Evolutionary conservation across 2,113 vertebrate genomes (phyloP).

Genomic region (Tauraco erythrolophus): DNA sequence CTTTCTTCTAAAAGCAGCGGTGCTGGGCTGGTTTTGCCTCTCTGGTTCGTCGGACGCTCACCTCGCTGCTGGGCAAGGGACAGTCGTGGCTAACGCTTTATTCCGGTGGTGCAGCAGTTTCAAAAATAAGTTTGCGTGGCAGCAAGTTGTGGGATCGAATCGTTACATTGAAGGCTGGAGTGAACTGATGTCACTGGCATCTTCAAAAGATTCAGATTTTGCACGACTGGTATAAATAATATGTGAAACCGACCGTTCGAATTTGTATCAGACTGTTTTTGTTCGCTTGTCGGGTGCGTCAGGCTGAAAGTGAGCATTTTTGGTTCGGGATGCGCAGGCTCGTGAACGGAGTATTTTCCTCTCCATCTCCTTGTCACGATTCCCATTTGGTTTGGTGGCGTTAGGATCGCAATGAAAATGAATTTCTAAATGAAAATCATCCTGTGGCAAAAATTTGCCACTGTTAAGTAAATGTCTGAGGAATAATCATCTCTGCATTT

Average conservation of each 20-base stretch:
- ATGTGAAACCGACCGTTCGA: not conserved
- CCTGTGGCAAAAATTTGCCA: not conserved
- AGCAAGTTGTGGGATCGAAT: not conserved
- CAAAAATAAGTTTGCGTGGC: not conserved
- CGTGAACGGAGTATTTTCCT: not conserved
- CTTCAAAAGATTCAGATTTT: not conserved
- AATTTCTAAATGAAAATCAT: not conserved
- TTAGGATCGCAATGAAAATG: not conserved
- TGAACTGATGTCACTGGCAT: not conserved
- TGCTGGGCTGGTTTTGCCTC: not conserved
- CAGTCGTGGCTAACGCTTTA: not conserved
- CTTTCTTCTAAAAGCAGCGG: not conserved
- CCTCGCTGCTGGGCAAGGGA: not conserved
- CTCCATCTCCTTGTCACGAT: not conserved
- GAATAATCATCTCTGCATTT: not conserved
- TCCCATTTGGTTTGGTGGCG: not conserved
- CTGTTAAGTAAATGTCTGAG: not conserved
- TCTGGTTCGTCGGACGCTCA: not conserved
- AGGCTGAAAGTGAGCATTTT: not conserved
- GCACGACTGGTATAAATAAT: not conserved
- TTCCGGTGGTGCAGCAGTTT: not conserved
- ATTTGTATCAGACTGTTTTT: not conserved
- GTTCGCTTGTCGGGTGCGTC: rapidly evolving
- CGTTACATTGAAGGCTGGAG: not conserved
- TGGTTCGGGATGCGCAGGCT: not conserved